phyloP scores from a whole-genome alignment of 2,888 invertebrate species.

The Tanytarsus gracilentus region DNA sequence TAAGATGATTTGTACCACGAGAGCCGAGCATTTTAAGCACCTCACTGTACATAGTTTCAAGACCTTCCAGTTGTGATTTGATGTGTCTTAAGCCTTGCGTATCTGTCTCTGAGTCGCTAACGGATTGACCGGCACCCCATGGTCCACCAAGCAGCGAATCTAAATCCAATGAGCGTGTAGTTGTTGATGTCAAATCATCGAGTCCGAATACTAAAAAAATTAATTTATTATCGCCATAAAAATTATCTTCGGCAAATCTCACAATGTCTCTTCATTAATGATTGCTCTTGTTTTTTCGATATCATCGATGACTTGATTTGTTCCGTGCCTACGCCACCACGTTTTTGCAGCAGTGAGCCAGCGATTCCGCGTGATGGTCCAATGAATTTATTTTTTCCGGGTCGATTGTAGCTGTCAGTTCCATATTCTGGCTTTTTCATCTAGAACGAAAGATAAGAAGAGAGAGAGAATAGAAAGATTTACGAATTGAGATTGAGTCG shows the following conservation, averaged over 20 bases:
- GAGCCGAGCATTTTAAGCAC: conserved; percentile 50
- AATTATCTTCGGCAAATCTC: conserved; percentile 23
- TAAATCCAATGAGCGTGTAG: conserved; percentile 64
- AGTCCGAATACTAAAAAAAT: conserved; percentile 55
- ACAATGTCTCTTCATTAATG: conserved; percentile 33
- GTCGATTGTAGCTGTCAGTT: conserved; percentile 45
- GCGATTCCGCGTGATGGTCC: conserved; percentile 34
- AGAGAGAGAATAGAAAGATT: background rate
- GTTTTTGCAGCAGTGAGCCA: conserved; percentile 32
- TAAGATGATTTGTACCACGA: conserved; percentile 34
- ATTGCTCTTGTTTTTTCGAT: conserved; percentile 33
- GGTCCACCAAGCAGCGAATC: conserved; percentile 69
- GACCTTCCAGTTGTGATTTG: conserved; percentile 67
- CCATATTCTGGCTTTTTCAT: conserved; percentile 46
- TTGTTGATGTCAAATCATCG: conserved; percentile 70
- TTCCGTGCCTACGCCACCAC: too few relatives aligned
- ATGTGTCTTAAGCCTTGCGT: conserved; percentile 70
- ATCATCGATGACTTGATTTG: conserved; percentile 28
- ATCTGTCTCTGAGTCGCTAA: conserved; percentile 65
- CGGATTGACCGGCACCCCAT: conserved; percentile 39
- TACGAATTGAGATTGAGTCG: background rate
- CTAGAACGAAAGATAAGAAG: background rate
- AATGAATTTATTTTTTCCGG: conserved; percentile 37
- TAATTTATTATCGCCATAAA: conserved; percentile 20
- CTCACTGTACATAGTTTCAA: conserved; percentile 74